Evolutionary conservation across 2,113 vertebrate genomes (phyloP), one percentile per base, ranked within the genome.

Genomic region (Aegotheles bennettii): DNA sequence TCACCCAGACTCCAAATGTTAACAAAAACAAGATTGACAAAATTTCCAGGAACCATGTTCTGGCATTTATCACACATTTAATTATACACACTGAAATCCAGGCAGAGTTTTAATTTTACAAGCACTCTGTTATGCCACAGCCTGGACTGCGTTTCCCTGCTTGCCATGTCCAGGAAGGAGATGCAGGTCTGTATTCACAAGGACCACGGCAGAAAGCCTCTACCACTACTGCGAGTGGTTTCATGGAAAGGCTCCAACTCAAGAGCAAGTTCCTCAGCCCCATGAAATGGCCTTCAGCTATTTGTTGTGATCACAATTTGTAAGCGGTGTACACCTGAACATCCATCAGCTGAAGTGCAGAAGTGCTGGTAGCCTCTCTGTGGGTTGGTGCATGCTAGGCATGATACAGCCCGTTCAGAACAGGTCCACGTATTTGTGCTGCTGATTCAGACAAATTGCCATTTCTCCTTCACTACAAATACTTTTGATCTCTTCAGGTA

Each of bases 161-260:
- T 78, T 0, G 0, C 36, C 35, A 6, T n/a, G 16, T 38, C 47
- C 5, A 16, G 68, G 61, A 84, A 73, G 68, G 61, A 84, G 77
- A 17, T 43, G 48, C 31, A 59, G 56, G 56, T 68, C 45, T 67
- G 0, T 25, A 26, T 42, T 77, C 40, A 38, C 9, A 42, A 36
- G 56, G 26, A 81, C 60, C 26, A 4, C 10, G 8, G 38, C 68
- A 92, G 47, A 84, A 86, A 81, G 29, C 26, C 31, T 54, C 38
- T 50, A 31, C 56, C 13, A 31, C 20, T 84, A 38, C 63, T 87
- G 74, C 40, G 61, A 75, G 65, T 0, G 8, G 60, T 71, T 90
- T 71, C 31, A 26, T 71, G 80, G 89, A 82, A 68, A 90, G 47
- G 16, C 50, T 93, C 75, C 88, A 93, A 5, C 26, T 51, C 28